Percentiles rank a stretch among this genome's conserved stretches.
These are phyloP conservation scores for Menidia menidia DNA, from an alignment of 2,797 vertebrate genomes.

Conservation along the genomic window DNA sequence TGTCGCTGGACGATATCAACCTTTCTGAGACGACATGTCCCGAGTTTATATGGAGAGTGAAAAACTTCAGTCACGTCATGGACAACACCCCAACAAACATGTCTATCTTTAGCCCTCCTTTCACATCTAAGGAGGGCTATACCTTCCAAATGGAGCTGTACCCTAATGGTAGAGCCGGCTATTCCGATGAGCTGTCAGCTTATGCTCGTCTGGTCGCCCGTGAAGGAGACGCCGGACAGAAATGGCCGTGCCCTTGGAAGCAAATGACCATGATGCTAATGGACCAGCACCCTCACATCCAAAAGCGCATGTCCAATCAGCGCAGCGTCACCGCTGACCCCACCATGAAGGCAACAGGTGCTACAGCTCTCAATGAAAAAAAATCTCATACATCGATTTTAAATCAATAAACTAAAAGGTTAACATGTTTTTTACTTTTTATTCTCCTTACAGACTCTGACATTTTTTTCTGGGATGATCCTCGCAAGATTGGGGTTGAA, in stretches of 20 bases:
- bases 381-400: background rate
- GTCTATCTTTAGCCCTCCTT: slow-evolving; percentile 85
- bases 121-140: slow-evolving; percentile 89
- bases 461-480: slow-evolving; percentile 87
- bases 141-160: slow-evolving; percentile 87
- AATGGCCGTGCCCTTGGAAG: slow-evolving; percentile 87
- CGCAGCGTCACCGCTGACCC: slow-evolving; percentile 92
- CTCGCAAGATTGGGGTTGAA: slow-evolving; percentile 83
- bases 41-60: slow-evolving; percentile 90
- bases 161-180: slow-evolving; percentile 59
- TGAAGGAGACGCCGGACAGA: slow-evolving; percentile 77
- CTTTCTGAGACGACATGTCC: slow-evolving; percentile 92
- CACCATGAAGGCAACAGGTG: slow-evolving; percentile 51
- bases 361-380: slow-evolving; percentile 14
- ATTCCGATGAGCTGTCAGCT: slow-evolving; percentile 74
- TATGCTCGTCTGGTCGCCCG: slow-evolving; percentile 87
- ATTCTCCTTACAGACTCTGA: slow-evolving; percentile 48
- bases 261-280: slow-evolving; percentile 92
- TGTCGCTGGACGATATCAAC: slow-evolving; percentile 94
- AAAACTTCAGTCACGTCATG: slow-evolving; percentile 85
- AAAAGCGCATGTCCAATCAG: slow-evolving; percentile 91
- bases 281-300: slow-evolving; percentile 92
- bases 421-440: background rate
- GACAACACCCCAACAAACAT: slow-evolving; percentile 56
- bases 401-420: background rate